A percentile compares a stretch with the other conserved stretches of the same genome.
These are phyloP conservation scores for Orgyia antiqua DNA, from an alignment of 2,888 invertebrate genomes.

Conservation along the genomic window DNA sequence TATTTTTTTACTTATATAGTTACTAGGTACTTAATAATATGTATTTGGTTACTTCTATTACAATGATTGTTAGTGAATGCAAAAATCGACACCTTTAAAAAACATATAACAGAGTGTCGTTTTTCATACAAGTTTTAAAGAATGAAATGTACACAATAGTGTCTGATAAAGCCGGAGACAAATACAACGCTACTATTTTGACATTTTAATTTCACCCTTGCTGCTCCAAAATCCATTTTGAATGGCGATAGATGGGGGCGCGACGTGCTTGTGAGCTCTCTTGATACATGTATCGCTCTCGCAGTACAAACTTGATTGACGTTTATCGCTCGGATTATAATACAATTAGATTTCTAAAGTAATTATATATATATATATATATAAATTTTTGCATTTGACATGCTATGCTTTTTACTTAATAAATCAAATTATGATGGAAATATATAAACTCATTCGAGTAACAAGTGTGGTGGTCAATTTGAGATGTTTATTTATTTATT, in stretches of 20 bases:
- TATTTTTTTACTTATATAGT: no score
- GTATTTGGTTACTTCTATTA: no score
- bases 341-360: slow-evolving; percentile 74
- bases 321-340: slow-evolving; percentile 77
- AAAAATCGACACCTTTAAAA: no score
- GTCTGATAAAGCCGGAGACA: slow-evolving; percentile 71
- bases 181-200: slow-evolving; percentile 76
- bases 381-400: no score
- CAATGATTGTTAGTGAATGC: no score
- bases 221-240: slow-evolving; percentile 71
- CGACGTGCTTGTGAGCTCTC: slow-evolving; percentile 54
- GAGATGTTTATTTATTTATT: no score
- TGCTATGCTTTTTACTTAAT: no score
- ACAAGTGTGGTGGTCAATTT: no score
- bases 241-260: slow-evolving; percentile 68
- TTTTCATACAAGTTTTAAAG: slow-evolving; percentile 63
- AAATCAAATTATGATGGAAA: no score
- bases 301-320: slow-evolving; percentile 68
- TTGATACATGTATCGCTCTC: slow-evolving; percentile 68
- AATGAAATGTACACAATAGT: slow-evolving; percentile 58
- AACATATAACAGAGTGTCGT: slow-evolving; percentile 74
- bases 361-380: no score
- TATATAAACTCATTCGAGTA: no score
- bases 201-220: slow-evolving; percentile 79
- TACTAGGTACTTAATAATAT: no score